Conservation (phyloP, 2,113 vertebrate species). For the Boulengerochromis microlepis region DNA sequence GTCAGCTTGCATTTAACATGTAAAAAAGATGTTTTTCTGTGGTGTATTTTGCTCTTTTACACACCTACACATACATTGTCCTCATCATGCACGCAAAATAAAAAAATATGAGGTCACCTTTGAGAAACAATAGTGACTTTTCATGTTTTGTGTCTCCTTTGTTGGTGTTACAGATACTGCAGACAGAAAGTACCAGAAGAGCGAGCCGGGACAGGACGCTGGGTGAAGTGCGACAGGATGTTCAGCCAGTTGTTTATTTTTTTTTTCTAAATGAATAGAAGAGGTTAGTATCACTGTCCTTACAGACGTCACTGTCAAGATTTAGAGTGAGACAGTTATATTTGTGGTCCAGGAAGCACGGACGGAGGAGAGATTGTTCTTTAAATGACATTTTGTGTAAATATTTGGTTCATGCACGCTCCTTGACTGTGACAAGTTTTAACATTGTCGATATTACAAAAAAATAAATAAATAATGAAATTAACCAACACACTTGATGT, state of each 20-base stretch:
- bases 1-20: neutral
- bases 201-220: neutral
- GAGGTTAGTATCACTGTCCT: slow-evolving; percentile 62
- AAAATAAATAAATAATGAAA: neutral
- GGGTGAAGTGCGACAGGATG: slow-evolving; percentile 34
- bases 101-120: neutral
- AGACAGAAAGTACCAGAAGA: neutral
- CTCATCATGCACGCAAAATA: neutral
- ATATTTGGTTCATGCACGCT: neutral
- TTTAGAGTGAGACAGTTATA: neutral
- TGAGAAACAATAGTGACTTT: neutral
- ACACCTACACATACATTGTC: neutral
- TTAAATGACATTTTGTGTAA: neutral
- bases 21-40: neutral
- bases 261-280: slow-evolving; percentile 64
- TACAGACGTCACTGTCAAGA: neutral
- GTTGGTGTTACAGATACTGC: slow-evolving; percentile 18
- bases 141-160: neutral
- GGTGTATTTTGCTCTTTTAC: neutral
- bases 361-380: neutral
- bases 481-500: neutral
- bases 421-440: neutral
- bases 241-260: slow-evolving; percentile 26
- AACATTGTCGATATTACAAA: neutral
- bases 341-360: neutral